Evolutionary conservation across 2,113 vertebrate species (phyloP).

Genomic region (Macroglossus sobrinus): DNA sequence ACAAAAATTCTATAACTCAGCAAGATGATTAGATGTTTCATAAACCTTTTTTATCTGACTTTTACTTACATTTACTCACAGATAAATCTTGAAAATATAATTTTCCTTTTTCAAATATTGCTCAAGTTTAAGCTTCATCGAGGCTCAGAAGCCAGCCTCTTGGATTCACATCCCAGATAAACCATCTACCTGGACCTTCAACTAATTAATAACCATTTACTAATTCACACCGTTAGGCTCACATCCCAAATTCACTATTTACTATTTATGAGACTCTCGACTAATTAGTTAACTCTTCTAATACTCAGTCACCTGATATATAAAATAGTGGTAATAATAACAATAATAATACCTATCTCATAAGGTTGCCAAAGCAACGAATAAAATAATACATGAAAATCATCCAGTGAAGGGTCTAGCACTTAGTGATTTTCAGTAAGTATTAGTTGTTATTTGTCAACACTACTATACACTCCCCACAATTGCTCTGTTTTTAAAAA

Average conservation of each 20-base stretch:
- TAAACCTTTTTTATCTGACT: not conserved
- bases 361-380: not conserved
- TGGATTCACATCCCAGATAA: not conserved
- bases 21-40: not conserved
- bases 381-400: no score
- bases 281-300: not conserved
- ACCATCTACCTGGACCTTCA: no score
- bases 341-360: not conserved
- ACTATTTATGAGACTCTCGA: not conserved
- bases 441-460: not conserved
- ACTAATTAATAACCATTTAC: not conserved
- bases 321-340: not conserved
- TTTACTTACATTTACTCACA: not conserved
- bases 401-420: rapidly evolving
- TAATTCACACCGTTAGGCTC: not conserved
- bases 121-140: no score
- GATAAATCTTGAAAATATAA: not conserved
- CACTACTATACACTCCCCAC: rapidly evolving
- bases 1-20: not conserved
- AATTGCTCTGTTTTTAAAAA: not conserved
- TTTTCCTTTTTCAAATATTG: not conserved
- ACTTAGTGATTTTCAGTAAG: not conserved
- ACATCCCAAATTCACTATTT: not conserved
- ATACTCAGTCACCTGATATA: not conserved
- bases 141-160: not conserved